These are phyloP conservation scores for Masnerella sp. DNA, from an alignment of 2,888 invertebrate species.

Conservation along the genomic window DNA sequence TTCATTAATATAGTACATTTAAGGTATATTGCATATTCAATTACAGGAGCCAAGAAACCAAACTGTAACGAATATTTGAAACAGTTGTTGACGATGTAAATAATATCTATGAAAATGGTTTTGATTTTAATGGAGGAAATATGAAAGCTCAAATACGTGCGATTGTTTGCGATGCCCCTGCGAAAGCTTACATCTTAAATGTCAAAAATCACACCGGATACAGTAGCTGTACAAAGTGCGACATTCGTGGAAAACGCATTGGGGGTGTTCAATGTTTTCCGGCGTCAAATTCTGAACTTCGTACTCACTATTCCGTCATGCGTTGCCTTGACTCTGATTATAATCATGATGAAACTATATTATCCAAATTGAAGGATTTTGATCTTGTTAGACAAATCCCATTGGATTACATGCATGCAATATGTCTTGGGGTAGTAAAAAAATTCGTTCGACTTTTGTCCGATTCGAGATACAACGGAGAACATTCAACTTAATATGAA, in stretches of 20 bases:
- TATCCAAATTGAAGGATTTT: slow-evolving; percentile 11
- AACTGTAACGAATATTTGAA: slow-evolving; percentile 6
- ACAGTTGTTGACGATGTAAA: neutral
- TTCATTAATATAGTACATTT: no score
- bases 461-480: neutral
- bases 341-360: slow-evolving; percentile 1
- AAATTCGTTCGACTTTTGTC: slow-evolving; percentile 6
- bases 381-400: slow-evolving; percentile 22
- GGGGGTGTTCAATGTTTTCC: slow-evolving; percentile 2
- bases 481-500: neutral
- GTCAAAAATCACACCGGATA: slow-evolving; percentile 1
- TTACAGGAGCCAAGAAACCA: slow-evolving; percentile 1
- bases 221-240: slow-evolving; percentile 24
- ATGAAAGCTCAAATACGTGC: neutral
- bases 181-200: slow-evolving; percentile 6
- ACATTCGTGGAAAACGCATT: slow-evolving; percentile 8
- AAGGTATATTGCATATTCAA: no score
- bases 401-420: slow-evolving; percentile 14
- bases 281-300: neutral
- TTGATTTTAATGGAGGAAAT: neutral
- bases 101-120: neutral
- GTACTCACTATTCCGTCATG: slow-evolving; percentile 8
- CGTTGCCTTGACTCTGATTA: slow-evolving; percentile 7
- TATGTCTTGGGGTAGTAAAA: slow-evolving; percentile 8
- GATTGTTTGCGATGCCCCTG: neutral